These are phyloP conservation scores for Psittacula derbiana DNA, from an alignment of 2,797 vertebrate species.

Conservation along the genomic window DNA sequence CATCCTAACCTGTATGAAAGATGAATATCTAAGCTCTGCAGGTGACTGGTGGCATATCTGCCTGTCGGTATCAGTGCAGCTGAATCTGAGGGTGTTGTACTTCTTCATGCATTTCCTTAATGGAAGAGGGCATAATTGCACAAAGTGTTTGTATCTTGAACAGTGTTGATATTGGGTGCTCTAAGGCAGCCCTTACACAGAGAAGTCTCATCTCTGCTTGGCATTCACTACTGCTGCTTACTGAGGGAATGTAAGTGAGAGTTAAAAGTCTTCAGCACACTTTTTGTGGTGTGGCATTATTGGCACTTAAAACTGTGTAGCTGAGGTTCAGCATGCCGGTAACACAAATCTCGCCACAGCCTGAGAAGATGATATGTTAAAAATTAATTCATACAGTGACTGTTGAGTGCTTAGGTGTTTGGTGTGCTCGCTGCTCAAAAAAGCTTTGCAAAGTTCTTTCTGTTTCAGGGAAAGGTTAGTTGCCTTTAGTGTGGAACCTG, in stretches of 20 bases:
- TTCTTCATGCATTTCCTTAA: background rate
- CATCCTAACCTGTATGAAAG: background rate
- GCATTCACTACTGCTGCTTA: background rate
- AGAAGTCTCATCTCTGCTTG: background rate
- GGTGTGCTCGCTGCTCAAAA: background rate
- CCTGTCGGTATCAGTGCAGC: background rate
- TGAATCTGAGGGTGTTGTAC: background rate
- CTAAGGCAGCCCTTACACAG: background rate
- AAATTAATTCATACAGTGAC: background rate
- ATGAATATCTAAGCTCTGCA: background rate
- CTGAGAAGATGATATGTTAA: background rate
- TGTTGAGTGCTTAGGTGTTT: accelerated
- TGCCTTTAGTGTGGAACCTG: background rate
- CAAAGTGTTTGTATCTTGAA: background rate
- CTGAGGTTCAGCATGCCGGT: background rate
- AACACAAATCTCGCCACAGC: background rate
- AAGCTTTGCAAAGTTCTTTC: background rate
- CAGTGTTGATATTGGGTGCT: background rate
- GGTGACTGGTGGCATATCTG: background rate
- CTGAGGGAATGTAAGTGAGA: background rate
- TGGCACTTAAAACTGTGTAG: background rate
- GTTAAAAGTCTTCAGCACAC: background rate
- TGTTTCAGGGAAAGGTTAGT: background rate
- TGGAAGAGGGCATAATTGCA: background rate
- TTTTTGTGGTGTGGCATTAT: background rate